Base-by-base conservation (phyloP, 2,888 invertebrate genomes). In the Amphipoea lucens region DNA sequence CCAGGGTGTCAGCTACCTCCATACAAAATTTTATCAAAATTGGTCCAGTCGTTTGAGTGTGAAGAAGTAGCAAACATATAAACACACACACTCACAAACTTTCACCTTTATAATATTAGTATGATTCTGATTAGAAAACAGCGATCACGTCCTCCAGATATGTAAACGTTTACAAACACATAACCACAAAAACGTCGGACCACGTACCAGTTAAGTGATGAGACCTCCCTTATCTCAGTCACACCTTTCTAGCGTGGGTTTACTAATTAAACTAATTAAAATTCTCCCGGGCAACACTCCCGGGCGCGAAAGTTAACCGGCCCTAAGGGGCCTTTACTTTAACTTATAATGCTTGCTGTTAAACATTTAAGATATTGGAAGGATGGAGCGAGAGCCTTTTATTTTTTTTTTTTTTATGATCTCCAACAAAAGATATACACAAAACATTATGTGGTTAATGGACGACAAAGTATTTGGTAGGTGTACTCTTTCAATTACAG, bases 221-320 rank as follows among this genome's bases (percentile, higher is more conserved):
- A 65, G 40, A 40, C 63, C 65, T 67, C 51, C 79, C 73, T 85
- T 85, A 89, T 85, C 83, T 83, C 74, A 42, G 29, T 48, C 60
- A 76, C 76, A 79, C 76, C 72, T 80, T 51, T 75, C 45, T 67
- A 45, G 67, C 60, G 62, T 72, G 80, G 40, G 71, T 88, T 82
- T 80, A 76, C 81, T 87, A 87, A 90, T 91, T 87, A 77, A 89
- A 86, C 90, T 91, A 90, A 91, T 90, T 90, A 88, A 90, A 89
- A 87, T 87, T 85, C 89, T 83, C 84, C 78, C 68, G 79, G 87
- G 87, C 83, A 84, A 83, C 86, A 82, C 80, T 84, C 83, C 62
- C 60, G 62, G 84, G 40, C 73, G 76, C 78, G 81, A 79, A 84
- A 76, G 76, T 77, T 78, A 82, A 86, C 78, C 74, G 51, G 66